Base-by-base conservation (phyloP, 2,888 invertebrate genomes). In the Dynastes tityus region DNA sequence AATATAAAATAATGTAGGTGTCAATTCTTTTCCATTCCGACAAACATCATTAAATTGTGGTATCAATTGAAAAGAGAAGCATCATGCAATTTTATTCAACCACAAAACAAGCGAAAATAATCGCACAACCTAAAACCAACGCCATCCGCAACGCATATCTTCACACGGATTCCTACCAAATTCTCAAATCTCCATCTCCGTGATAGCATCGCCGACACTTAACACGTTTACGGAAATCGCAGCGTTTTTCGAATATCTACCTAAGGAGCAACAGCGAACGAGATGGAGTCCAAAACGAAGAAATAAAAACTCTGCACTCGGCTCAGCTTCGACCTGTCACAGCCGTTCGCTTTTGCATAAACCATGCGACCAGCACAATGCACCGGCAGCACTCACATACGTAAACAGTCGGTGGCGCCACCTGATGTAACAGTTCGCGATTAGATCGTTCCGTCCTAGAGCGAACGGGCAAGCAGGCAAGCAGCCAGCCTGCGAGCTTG, bases 351-450 rank as follows among this genome's bases (percentile, higher is more conserved):
- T 58, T 61, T 74, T 61, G 45, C 73, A 61, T 74, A 61, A 74
- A 55, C 61, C 73, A 74, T 74, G 45, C 73, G 61, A 27, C 16
- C 71, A 37, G 58, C 55, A 27, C 40, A n/a, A 55, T 27, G 45
- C 73, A 45, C 22, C 45, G 27, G n/a, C 61, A 27, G 73, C 45
- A 74, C 73, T 74, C 73, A 74, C 73, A 74, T 61, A 61, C 73
- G 45, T 74, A 74, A 74, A 74, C 58, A 74, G 73, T 61, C 45
- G 16, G 49, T 74, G 73, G 73, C 73, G 73, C 73, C 73, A 74
- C 73, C 73, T 74, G 73, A 61, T 40, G 29, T 74, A 74, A 74
- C 73, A 61, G 49, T 74, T 74, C 58, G 73, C 73, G 73, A 74
- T 74, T 74, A 74, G 73, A 74, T 74, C 73, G 73, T 74, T 61